phyloP scores from a whole-genome alignment of 1,140 invertebrate species.

The Heliconius hewitsoni region DNA sequence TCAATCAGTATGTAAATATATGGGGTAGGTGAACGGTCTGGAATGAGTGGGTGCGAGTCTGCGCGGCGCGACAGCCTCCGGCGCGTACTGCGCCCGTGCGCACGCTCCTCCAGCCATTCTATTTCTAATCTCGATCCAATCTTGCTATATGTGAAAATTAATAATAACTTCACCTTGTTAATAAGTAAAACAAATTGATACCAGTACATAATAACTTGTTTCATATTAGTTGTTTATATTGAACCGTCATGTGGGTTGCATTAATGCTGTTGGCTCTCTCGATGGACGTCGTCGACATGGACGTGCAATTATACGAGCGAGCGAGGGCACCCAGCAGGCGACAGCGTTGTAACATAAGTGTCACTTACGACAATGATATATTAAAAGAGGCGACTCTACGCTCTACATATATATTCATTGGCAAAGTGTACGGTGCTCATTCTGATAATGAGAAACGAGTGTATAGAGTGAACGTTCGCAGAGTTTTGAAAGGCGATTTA shows the following conservation, averaged over 20 bases:
- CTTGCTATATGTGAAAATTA: conserved; percentile 20
- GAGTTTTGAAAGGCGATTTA: conserved; percentile 71
- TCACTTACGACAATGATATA: conserved; percentile 53
- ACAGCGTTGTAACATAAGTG: conserved; percentile 46
- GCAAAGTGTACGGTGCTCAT: conserved; percentile 58
- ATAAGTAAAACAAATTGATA: conserved; percentile 19
- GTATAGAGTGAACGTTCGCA: conserved; percentile 66
- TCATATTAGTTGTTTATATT: conserved; percentile 36
- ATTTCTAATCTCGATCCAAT: conserved; percentile 26
- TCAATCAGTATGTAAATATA: conserved; percentile 76
- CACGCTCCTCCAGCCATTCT: conserved; percentile 51
- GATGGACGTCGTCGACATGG: conserved; percentile 35
- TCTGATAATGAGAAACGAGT: conserved; percentile 43
- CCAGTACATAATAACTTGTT: conserved; percentile 14
- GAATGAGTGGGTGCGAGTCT: conserved; percentile 66
- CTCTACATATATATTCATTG: conserved; percentile 67
- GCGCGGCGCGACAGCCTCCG: conserved; percentile 60
- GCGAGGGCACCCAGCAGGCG: conserved; percentile 21
- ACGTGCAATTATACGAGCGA: conserved; percentile 38
- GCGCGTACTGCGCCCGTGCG: conserved; percentile 63
- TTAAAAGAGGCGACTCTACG: conserved; percentile 57
- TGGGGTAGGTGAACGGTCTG: conserved; percentile 74
- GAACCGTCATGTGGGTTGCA: conserved; percentile 44
- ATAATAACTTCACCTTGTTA: conserved; percentile 13
- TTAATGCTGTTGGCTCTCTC: conserved; percentile 45